phyloP scores from a whole-genome alignment of 1,140 invertebrate genomes.

The Cephus cinctus region DNA sequence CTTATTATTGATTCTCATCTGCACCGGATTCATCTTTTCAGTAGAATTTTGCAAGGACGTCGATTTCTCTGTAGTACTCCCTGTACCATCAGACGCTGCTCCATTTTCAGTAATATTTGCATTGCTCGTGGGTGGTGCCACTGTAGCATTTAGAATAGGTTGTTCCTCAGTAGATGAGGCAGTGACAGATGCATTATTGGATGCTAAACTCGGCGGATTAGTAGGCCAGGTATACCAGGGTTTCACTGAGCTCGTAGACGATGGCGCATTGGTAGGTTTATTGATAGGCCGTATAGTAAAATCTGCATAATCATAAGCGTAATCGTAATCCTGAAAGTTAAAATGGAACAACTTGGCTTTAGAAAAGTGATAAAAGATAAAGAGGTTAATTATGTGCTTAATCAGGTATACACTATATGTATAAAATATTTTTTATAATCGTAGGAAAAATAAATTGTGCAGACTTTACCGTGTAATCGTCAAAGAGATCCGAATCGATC shows the following conservation, averaged over 20 bases:
- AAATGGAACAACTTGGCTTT: conserved; percentile 4
- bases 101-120: too few relatives aligned
- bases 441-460: not conserved
- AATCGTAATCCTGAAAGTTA: conserved; percentile 47
- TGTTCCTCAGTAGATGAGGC: not conserved
- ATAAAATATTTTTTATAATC: conserved; percentile 1
- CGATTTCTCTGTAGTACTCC: too few relatives aligned
- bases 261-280: conserved; percentile 22
- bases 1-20: too few relatives aligned
- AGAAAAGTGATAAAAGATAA: conserved; percentile 7
- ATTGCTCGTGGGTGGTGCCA: too few relatives aligned
- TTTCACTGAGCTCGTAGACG: conserved; percentile 13
- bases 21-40: too few relatives aligned
- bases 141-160: too few relatives aligned
- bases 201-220: conserved; percentile 3
- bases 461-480: conserved; percentile 56
- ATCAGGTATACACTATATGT: not conserved
- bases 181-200: not conserved
- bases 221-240: conserved; percentile 18
- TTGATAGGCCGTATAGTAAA: conserved; percentile 47
- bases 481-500: conserved; percentile 55
- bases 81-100: too few relatives aligned
- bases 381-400: conserved; percentile 6
- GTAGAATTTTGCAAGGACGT: too few relatives aligned
- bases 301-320: conserved; percentile 56